Base-by-base conservation (phyloP, 1,140 invertebrate species). In the Melitaea cinxia region DNA sequence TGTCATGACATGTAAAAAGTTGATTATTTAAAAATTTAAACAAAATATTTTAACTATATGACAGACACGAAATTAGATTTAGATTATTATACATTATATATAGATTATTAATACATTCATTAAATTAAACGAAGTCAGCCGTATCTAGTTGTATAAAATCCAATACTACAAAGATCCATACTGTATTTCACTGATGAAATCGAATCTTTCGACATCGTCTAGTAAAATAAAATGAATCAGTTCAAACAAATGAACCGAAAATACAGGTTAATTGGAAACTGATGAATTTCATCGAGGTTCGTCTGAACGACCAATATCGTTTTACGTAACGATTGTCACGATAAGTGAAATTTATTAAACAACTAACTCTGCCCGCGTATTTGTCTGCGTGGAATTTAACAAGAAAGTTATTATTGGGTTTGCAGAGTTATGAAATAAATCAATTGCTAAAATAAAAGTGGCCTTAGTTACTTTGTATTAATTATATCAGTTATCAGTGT, bases 221-320 rank as follows among this genome's bases (percentile, higher is more conserved):
- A 50, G 47, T 50, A 14, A 55, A 58, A 52, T 62, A 52, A 42
- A 45, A 61, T 65, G 70, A 73, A 42, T 42, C 61, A 62, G 67
- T 50, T 23, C 23, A 70, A 70, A 68, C 68, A 73, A 73, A 73
- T 59, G 71, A 28, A 70, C 47, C 68, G 59, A 12, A 17, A 50
- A 42, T 55, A 61, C 53, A 62, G 62, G 74, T 76, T 76, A 76
- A 76, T 76, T 76, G 74, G 50, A 72, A 75, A 67, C 52, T 66
- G 62, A 68, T 75, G 69, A 74, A 68, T 68, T 71, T 65, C 65
- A 64, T 68, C 58, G 52, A 63, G n/a, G 45, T 60, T 60, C 10
- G 14, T 42, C 37, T 47, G 28, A 49, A 14, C 57, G 26, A 14
- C 33, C 57, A 30, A 33, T 45, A 60, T 50, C 45, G 45, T 35